These are phyloP conservation scores for Rhinogobio ventralis DNA, from an alignment of 2,797 vertebrate species.

Conservation along the genomic window DNA sequence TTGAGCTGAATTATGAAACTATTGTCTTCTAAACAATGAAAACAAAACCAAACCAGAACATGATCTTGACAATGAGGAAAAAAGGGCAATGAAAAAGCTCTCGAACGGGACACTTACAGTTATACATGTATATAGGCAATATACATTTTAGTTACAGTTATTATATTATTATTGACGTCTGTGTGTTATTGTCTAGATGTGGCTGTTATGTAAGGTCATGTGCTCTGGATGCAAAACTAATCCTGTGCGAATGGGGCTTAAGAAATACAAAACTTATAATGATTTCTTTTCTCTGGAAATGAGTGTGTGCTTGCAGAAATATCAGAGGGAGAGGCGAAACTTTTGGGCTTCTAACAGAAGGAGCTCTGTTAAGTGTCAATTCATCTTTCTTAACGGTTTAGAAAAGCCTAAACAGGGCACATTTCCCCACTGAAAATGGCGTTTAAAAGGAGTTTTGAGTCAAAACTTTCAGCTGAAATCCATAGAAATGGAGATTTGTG, in stretches of 20 bases:
- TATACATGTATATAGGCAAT: not conserved
- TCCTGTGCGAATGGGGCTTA: not conserved
- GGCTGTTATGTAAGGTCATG: not conserved
- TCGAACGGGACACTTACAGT: not conserved
- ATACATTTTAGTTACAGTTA: not conserved
- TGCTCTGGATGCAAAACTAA: conserved; percentile 9
- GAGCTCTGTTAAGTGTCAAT: conserved; percentile 29
- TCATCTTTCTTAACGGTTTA: conserved; percentile 44
- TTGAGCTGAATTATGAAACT: too few species aligned
- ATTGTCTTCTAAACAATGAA: too few species aligned
- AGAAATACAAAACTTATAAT: not conserved
- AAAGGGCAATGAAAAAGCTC: not conserved
- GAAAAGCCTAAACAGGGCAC: conserved; percentile 39
- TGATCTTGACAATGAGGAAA: not conserved
- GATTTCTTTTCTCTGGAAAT: conserved; percentile 1
- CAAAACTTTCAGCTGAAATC: conserved; percentile 50
- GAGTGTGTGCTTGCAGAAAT: conserved; percentile 21
- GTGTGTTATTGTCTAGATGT: not conserved
- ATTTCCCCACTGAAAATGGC: conserved; percentile 26
- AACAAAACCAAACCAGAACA: not conserved
- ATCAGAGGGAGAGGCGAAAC: not conserved
- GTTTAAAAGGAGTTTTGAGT: conserved; percentile 27
- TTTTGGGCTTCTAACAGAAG: not conserved
- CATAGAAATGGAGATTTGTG: conserved; percentile 56
- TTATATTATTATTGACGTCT: not conserved